Conservation (phyloP, 2,797 vertebrate genomes). For the Manis pentadactyla region DNA sequence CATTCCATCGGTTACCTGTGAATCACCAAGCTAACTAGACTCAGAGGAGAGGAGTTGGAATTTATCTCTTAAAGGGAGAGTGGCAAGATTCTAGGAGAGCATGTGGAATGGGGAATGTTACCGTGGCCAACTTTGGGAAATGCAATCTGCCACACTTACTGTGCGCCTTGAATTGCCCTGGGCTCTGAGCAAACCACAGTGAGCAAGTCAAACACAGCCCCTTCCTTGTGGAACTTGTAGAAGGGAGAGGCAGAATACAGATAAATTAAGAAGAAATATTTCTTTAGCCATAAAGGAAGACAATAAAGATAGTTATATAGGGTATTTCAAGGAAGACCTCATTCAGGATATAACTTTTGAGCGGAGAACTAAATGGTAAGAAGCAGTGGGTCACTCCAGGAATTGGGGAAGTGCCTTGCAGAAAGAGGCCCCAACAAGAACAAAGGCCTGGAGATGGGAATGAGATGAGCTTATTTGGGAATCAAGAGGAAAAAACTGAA, state of each 20-base stretch:
- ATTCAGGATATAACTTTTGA: not conserved
- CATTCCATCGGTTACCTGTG: not conserved
- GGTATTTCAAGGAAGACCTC: not conserved
- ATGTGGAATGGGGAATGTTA: not conserved
- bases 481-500: not conserved
- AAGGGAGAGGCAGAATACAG: not conserved
- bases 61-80: not conserved
- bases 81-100: not conserved
- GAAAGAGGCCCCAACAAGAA: not conserved
- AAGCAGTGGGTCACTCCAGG: not conserved
- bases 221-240: not conserved
- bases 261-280: not conserved
- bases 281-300: not conserved
- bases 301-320: not conserved
- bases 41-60: not conserved
- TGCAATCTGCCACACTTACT: not conserved
- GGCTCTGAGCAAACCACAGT: not conserved
- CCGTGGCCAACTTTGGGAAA: not conserved
- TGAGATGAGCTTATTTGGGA: not conserved
- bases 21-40: not conserved
- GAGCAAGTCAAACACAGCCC: not conserved
- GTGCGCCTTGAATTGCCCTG: accelerated
- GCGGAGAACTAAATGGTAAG: not conserved
- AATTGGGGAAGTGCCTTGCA: not conserved
- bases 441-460: not conserved